phyloP scores from a whole-genome alignment of 2,888 invertebrate genomes.

The Morpho achilles region DNA sequence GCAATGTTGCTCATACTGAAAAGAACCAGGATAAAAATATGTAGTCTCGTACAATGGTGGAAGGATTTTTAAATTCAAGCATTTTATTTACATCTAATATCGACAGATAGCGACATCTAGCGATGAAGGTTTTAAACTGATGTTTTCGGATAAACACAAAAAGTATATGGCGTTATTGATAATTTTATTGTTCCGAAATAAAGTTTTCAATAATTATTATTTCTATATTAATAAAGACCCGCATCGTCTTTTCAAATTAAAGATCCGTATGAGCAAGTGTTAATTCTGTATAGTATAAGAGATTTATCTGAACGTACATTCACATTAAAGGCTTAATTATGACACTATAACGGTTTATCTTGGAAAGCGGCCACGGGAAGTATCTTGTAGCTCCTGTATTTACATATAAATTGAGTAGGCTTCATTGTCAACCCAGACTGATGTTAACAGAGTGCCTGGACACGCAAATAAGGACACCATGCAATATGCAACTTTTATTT shows the following conservation, averaged over 20 bases:
- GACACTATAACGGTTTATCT: slow-evolving; percentile 36
- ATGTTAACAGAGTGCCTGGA: slow-evolving; percentile 48
- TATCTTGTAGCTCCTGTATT: slow-evolving; percentile 55
- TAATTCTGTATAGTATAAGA: slow-evolving; percentile 1
- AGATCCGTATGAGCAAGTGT: slow-evolving; percentile 3
- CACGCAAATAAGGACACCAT: slow-evolving; percentile 38
- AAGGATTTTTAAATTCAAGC: too few species aligned
- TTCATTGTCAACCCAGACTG: slow-evolving; percentile 41
- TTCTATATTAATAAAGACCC: too few species aligned
- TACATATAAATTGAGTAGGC: slow-evolving; percentile 63
- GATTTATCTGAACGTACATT: slow-evolving; percentile 3
- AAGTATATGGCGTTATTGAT: too few species aligned
- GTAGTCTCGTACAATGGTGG: too few species aligned
- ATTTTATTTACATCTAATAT: too few species aligned
- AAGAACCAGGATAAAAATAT: too few species aligned
- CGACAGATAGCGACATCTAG: too few species aligned
- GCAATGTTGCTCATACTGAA: too few species aligned
- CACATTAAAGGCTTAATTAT: slow-evolving; percentile 24
- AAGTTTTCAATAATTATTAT: too few species aligned
- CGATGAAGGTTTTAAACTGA: too few species aligned
- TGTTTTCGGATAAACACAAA: too few species aligned
- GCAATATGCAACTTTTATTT: neutral
- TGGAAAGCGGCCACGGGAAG: slow-evolving; percentile 31
- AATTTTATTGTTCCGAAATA: too few species aligned
- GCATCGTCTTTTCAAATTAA: neutral